These are phyloP conservation scores for Ornithoptera priamus DNA, from an alignment of 2,888 invertebrate genomes.

Conservation along the genomic window DNA sequence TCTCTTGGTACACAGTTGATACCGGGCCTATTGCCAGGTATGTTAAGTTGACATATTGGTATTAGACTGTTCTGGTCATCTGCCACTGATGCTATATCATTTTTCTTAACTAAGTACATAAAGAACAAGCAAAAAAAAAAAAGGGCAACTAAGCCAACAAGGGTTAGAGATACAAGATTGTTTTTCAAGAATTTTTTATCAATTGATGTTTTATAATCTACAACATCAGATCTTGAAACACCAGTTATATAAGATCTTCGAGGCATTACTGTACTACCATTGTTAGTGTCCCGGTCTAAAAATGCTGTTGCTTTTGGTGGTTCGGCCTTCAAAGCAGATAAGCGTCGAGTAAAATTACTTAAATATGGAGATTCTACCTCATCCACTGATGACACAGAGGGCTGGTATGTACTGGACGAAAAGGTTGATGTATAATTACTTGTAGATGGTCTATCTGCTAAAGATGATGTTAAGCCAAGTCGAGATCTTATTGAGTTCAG, in stretches of 20 bases:
- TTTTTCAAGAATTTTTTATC: constrained; percentile 79
- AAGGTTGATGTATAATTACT: constrained; percentile 57
- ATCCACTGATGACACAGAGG: constrained; percentile 63
- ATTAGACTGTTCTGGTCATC: constrained; percentile 79
- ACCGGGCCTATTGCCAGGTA: constrained; percentile 76
- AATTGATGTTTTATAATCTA: constrained; percentile 64
- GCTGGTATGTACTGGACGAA: constrained; percentile 57
- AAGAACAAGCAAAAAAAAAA: constrained; percentile 84
- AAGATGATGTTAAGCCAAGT: constrained; percentile 73
- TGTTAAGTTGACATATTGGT: constrained; percentile 78
- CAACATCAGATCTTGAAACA: constrained; percentile 58
- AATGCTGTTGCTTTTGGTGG: constrained; percentile 51
- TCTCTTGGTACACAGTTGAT: constrained; percentile 84
- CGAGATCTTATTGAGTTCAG: constrained; percentile 81
- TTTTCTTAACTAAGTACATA: constrained; percentile 84
- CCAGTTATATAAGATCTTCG: constrained; percentile 67
- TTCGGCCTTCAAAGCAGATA: constrained; percentile 74
- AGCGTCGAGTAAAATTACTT: constrained; percentile 84
- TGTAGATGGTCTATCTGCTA: constrained; percentile 60
- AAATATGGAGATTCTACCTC: constrained; percentile 84
- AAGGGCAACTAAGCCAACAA: constrained; percentile 80
- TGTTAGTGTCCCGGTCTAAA: constrained; percentile 63
- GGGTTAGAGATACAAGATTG: constrained; percentile 82
- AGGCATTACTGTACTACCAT: constrained; percentile 60
- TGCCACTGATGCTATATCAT: constrained; percentile 76